phyloP scores from a whole-genome alignment of 37 sponge, comb jelly and placozoan genomes.

The Chondrilla cf. caribensis region DNA sequence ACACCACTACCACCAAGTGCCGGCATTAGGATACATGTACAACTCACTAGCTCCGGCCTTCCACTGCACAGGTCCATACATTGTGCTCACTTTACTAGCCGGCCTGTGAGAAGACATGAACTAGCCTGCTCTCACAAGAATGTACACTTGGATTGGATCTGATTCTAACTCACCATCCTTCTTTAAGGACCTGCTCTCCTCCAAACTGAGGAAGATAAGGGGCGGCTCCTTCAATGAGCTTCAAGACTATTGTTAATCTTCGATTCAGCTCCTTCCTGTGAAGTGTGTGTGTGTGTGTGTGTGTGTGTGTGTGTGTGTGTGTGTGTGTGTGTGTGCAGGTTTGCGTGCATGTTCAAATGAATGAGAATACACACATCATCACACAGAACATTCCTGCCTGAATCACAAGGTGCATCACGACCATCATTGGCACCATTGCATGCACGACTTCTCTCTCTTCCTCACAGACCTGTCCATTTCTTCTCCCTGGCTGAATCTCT shows the following conservation, averaged over 20 bases:
- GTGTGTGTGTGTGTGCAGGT: no score
- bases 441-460: no score
- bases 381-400: background rate
- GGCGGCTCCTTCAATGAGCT: conserved; percentile 41
- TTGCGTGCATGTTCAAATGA: no score
- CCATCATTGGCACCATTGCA: background rate
- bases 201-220: conserved; percentile 48
- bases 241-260: conserved; percentile 24
- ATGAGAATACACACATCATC: background rate
- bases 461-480: conserved; percentile 32
- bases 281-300: background rate
- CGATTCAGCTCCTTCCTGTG: conserved; percentile 51
- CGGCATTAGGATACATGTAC: no score
- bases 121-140: no score
- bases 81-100: no score
- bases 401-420: background rate
- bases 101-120: no score
- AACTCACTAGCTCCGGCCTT: no score
- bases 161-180: conserved; percentile 32
- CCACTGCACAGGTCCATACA: no score
- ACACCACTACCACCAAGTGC: no score
- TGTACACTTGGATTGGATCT: no score
- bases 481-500: conserved; percentile 37
- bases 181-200: conserved; percentile 45
- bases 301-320: no score